These are phyloP conservation scores for Aphelenchoides fujianensis DNA, from an alignment of 1,140 invertebrate species.

Conservation along the genomic window DNA sequence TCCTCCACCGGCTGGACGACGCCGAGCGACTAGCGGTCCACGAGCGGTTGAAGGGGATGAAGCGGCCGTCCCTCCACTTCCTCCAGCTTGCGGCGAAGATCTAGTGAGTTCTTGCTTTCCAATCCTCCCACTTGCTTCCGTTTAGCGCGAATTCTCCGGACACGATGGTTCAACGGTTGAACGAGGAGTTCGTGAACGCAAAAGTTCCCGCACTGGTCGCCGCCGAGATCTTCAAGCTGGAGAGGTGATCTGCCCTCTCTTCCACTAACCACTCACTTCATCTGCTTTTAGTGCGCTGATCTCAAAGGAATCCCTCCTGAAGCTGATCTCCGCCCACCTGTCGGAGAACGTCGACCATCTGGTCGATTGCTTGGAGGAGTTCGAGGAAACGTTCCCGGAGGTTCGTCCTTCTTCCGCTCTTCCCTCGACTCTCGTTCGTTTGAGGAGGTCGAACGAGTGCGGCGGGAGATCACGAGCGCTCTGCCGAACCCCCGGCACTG, in stretches of 20 bases:
- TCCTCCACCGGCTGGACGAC: neutral
- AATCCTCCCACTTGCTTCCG: neutral
- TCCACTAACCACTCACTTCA: too few relatives aligned
- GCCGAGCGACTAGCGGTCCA: neutral
- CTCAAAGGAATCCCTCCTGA: neutral
- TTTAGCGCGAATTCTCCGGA: neutral
- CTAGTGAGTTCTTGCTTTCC: neutral
- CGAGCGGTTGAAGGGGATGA: neutral
- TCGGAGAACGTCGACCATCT: neutral
- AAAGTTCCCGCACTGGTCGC: constrained; percentile 9
- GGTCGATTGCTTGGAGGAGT: constrained; percentile 10
- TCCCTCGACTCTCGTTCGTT: too few relatives aligned
- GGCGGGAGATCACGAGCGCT: neutral
- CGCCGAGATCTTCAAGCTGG: neutral
- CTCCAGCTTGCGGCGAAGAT: neutral
- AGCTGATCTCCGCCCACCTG: neutral
- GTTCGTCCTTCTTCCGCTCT: constrained; percentile 18
- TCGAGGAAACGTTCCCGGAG: constrained; percentile 4
- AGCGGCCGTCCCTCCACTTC: neutral
- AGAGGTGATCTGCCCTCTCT: too few relatives aligned
- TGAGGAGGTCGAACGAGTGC: constrained; percentile 1
- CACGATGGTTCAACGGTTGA: neutral
- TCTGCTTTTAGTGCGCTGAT: neutral
- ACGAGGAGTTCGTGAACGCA: neutral
- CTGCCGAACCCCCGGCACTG: constrained; percentile 1